Evolutionary conservation across 2,888 invertebrate species (phyloP), one percentile per base, ranked within the genome.

Genomic region (Diadegma fenestrale): DNA sequence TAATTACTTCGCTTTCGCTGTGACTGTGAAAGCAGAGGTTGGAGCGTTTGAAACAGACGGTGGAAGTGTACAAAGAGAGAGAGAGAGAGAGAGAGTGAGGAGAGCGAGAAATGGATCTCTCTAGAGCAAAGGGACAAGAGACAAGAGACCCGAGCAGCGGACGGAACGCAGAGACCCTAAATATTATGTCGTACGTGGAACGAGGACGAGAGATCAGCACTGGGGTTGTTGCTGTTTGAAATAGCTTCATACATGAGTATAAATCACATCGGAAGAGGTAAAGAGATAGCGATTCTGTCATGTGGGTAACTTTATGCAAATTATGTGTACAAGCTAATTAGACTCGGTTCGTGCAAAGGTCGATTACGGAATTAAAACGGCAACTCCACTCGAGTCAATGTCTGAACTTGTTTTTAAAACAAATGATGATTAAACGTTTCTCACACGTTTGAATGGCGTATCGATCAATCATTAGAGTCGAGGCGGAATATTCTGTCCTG

Each of bases 1-100:
- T 91, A 92, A 92, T 92, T 92, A 92, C 92, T 92, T 90, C 89
- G 90, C 90, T 89, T 89, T 89, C 61, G 68, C 69, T 54, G 73
- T 73, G 78, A 71, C 64, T 58, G 22, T 26, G 79, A 51, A 76
- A 77, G 76, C 22, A 73, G 69, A 84, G 82, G 26, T 45, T 77
- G 14, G 26, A 54, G 30, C 17, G 71, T 26, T 80, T 75, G 78
- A 64, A 82, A 77, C 83, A 83, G 75, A 80, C 33, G 86, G 7
- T 37, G 37, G 54, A 14, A 22, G 37, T 71, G 73, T 61, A 68
- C 30, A 37, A 48, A 77, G 58, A n/a, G 54, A 26, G 48, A 12
- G 77, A 51, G 63, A 51, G 51, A 33, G 66, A 63, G 45, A 17
- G 19, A 17, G 64, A 58, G 33, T 22, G 71, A 58, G n/a, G 19